A percentile compares a stretch with the other conserved stretches of the same genome.
Evolutionary conservation across 2,888 invertebrate species (phyloP).

Genomic region (Meandrusa payeni): DNA sequence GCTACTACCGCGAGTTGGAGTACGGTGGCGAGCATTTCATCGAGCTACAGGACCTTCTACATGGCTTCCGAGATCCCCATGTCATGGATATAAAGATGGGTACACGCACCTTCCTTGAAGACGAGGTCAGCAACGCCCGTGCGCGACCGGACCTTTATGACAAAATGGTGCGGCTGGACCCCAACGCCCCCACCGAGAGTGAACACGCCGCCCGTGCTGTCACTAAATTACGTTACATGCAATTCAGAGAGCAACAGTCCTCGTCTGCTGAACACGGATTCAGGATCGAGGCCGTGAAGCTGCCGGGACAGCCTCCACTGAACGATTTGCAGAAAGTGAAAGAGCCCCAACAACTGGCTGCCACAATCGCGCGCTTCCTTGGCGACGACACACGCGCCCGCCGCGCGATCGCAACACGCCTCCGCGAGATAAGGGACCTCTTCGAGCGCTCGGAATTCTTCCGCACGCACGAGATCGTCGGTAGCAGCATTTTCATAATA

Average conservation of each 20-base stretch:
- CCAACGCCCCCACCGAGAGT: conserved; percentile 90
- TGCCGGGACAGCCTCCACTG: conserved; percentile 89
- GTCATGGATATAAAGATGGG: conserved; percentile 99
- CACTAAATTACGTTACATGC: conserved; percentile 98
- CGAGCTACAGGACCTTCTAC: conserved; percentile 95
- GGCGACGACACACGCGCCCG: conserved; percentile 83
- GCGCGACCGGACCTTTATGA: conserved; percentile 94
- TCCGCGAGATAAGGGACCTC: conserved; percentile 87
- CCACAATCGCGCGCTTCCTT: conserved; percentile 88
- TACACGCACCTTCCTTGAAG: conserved; percentile 96
- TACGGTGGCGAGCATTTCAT: conserved; percentile 92
- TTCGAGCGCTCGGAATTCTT: conserved; percentile 94
- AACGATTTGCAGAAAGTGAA: conserved; percentile 94
- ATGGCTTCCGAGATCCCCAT: conserved; percentile 93
- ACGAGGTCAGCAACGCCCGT: conserved; percentile 93
- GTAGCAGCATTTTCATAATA: conserved; percentile 96
- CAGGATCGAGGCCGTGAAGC: conserved; percentile 96
- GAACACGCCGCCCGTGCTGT: conserved; percentile 92
- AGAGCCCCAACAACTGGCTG: conserved; percentile 86
- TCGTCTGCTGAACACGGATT: conserved; percentile 96
- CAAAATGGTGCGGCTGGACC: conserved; percentile 97
- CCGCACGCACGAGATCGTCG: conserved; percentile 93
- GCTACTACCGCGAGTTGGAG: conserved; percentile 91
- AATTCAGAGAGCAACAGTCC: conserved; percentile 95
- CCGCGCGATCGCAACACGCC: conserved; percentile 85